phyloP scores from a whole-genome alignment of 2,888 invertebrate species.

The Dasysyrphus tricinctus region DNA sequence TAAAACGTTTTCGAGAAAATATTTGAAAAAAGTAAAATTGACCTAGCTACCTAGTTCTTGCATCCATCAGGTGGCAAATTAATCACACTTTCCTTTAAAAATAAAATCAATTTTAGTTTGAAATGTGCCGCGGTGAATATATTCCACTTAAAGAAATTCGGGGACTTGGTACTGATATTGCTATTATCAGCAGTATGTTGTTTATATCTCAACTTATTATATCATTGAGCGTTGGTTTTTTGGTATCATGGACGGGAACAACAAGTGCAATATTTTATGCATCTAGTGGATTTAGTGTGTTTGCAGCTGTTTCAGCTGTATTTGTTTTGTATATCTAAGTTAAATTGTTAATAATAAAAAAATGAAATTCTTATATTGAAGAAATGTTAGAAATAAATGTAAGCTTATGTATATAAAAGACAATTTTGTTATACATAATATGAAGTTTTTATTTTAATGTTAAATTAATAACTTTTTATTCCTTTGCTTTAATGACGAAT shows the following conservation, averaged over 20 bases:
- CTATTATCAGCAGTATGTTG: conserved; percentile 83
- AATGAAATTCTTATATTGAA: no score
- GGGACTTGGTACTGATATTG: conserved; percentile 83
- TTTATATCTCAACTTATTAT: conserved; percentile 83
- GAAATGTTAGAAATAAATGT: no score
- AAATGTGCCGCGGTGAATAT: conserved; percentile 80
- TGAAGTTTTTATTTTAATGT: no score
- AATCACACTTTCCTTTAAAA: neutral
- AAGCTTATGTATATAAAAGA: no score
- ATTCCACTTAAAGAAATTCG: conserved; percentile 81
- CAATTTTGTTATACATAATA: no score
- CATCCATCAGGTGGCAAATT: no score
- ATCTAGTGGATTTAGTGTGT: conserved; percentile 81
- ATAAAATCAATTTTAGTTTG: conserved; percentile 78
- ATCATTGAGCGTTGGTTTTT: conserved; percentile 81
- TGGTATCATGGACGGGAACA: conserved; percentile 80
- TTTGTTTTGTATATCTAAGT: conserved; percentile 82
- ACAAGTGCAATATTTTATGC: conserved; percentile 82
- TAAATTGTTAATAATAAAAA: neutral
- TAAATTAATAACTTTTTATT: no score
- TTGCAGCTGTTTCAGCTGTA: conserved; percentile 82
- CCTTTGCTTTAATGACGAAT: no score
- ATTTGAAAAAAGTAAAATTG: no score
- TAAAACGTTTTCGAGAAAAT: no score
- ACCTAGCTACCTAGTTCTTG: no score